Evolutionary conservation across 2,888 invertebrate species (phyloP), one percentile per base, ranked within the genome.

Genomic region (Onthophagus sagittarius): DNA sequence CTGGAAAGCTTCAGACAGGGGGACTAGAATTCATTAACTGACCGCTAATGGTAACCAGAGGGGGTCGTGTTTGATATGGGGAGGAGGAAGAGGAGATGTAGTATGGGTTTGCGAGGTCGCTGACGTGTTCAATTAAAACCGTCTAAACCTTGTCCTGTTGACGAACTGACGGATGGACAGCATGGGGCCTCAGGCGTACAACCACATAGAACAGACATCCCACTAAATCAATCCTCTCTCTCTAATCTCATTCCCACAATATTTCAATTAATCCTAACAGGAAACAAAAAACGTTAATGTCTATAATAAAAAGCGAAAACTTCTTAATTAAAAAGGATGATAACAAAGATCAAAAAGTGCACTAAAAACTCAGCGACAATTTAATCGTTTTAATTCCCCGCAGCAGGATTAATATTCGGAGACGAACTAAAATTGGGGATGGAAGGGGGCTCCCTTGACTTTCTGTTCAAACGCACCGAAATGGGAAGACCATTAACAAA

Each of bases 41-140:
- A 72, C 72, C 72, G 72, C 62, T 71, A 32, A 71, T 71, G 65
- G 67, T 64, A 31, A 67, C 67, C 64, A 73, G 72, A 72, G 77
- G 77, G 72, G 71, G 76, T 69, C 70, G 77, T 75, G 76, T 77
- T 76, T 75, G 77, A 53, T 53, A 53, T 7, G 39, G 39, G 39
- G 39, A 53, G 33, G 33, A 5, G 11, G 39, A 53, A 53, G 39
- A 11, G 39, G 39, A 7, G 11, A 7, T 9, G 11, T 2, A 11
- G 39, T 7, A 7, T 53, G 7, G 39, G 39, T 9, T 11, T 53
- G 39, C 11, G 39, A 53, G 39, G 39, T 11, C 39, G 77, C 77
- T 77, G 78, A 77, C 78, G 78, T 77, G 77, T 75, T 77, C 77
- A 79, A 79, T 78, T 78, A 77, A 77, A 76, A 75, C 76, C 72